A percentile compares a stretch with the other conserved stretches of the same genome.
Conservation (phyloP, 1,140 invertebrate genomes). For the Carcinoscorpius rotundicauda region DNA sequence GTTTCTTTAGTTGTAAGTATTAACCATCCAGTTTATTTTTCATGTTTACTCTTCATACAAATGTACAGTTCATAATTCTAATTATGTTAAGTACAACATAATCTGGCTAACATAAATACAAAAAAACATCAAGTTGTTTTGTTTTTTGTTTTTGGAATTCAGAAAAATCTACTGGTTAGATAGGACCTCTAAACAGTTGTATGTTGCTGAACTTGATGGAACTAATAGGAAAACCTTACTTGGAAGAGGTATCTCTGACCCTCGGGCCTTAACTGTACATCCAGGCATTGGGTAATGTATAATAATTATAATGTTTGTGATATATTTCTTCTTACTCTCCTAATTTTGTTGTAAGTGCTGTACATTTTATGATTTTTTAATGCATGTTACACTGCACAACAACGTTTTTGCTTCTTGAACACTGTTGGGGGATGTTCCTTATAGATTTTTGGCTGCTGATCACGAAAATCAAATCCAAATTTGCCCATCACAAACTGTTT, state of each 20-base stretch:
- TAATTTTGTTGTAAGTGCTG: too few relatives aligned
- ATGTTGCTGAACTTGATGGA: conserved; percentile 82
- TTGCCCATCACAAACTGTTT: too few relatives aligned
- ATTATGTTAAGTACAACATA: background rate
- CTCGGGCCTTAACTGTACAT: conserved; percentile 85
- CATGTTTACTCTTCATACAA: background rate
- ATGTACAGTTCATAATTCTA: background rate
- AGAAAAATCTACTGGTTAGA: conserved; percentile 97
- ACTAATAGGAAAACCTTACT: conserved; percentile 77
- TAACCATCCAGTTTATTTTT: background rate
- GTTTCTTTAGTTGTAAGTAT: background rate
- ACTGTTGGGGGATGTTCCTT: too few relatives aligned
- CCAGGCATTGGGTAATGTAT: conserved; percentile 64
- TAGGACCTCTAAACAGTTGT: conserved; percentile 81
- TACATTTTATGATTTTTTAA: too few relatives aligned
- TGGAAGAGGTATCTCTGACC: conserved; percentile 69
- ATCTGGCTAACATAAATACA: too few relatives aligned
- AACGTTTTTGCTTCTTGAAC: too few relatives aligned
- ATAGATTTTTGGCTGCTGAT: too few relatives aligned
- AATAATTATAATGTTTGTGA: too few relatives aligned
- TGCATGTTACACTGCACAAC: too few relatives aligned
- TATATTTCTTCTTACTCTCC: too few relatives aligned
- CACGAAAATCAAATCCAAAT: too few relatives aligned
- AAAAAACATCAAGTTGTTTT: conserved; percentile 1
- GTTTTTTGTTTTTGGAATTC: conserved; percentile 9